Evolutionary conservation across 2,888 invertebrate genomes (phyloP).

Genomic region (Iselma pallidipennis): DNA sequence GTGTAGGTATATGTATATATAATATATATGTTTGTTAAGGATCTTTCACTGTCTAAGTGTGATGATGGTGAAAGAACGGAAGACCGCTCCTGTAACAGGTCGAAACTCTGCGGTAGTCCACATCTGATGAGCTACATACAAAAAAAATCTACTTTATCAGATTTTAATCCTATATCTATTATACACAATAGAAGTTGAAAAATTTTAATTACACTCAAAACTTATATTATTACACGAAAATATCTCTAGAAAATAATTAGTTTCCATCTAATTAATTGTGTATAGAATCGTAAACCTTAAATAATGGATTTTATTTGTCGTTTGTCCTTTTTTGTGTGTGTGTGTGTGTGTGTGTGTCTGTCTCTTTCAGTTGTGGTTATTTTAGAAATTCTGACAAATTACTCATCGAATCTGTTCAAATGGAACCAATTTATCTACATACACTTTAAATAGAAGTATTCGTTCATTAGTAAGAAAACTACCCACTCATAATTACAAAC

Average conservation of each 20-base stretch:
- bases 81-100: slow-evolving; percentile 33
- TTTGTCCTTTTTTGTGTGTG: too few species aligned
- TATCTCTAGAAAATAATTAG: too few species aligned
- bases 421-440: slow-evolving; percentile 33
- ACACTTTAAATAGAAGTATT: slow-evolving; percentile 29
- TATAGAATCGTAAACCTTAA: too few species aligned
- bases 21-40: slow-evolving; percentile 21
- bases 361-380: background rate
- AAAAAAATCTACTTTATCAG: background rate
- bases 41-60: slow-evolving; percentile 22
- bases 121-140: slow-evolving; percentile 35
- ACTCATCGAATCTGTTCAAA: slow-evolving; percentile 34
- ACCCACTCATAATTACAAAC: slow-evolving; percentile 38
- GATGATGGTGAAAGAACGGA: slow-evolving; percentile 23
- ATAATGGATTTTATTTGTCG: too few species aligned
- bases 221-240: too few species aligned
- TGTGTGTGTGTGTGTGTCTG: too few species aligned
- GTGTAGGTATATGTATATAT: too few species aligned
- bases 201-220: background rate
- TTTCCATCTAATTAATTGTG: too few species aligned
- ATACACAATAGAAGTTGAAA: background rate
- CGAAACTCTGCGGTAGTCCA: slow-evolving; percentile 35
- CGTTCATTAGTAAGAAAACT: slow-evolving; percentile 31
- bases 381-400: slow-evolving; percentile 31
- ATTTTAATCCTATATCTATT: too few species aligned